Conservation (phyloP, 2,797 vertebrate genomes). For the Momotus momota region DNA sequence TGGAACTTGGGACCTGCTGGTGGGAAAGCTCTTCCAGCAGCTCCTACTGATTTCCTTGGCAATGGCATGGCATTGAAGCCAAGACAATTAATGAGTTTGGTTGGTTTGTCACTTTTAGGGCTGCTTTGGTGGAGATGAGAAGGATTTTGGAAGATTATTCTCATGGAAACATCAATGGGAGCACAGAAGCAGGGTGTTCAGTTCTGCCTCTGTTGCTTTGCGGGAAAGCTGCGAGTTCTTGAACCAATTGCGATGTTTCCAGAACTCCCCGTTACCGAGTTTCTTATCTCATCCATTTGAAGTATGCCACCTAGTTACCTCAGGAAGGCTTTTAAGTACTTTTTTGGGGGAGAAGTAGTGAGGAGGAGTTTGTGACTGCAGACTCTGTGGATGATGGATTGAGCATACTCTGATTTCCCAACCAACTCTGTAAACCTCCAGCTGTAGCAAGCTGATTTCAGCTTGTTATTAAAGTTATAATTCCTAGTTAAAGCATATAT, state of each 20-base stretch:
- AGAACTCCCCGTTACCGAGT: background rate
- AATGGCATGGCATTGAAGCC: background rate
- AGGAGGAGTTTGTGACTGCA: background rate
- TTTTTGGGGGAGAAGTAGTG: background rate
- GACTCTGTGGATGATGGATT: background rate
- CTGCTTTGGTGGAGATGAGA: background rate
- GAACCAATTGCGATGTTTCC: background rate
- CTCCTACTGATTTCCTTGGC: background rate
- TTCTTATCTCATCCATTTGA: background rate
- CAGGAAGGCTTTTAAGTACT: background rate
- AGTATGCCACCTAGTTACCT: background rate
- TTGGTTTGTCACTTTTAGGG: background rate
- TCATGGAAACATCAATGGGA: background rate
- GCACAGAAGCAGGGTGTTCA: background rate
- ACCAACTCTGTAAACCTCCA: background rate
- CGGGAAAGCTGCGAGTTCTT: background rate
- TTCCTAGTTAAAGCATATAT: background rate
- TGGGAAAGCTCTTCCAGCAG: background rate
- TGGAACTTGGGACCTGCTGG: background rate
- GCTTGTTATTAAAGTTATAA: background rate
- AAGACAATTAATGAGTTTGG: background rate
- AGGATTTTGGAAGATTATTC: background rate
- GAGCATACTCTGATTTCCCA: background rate
- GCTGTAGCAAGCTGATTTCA: background rate
- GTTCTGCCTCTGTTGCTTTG: background rate